These are phyloP conservation scores for Scyliorhinus canicula DNA, from an alignment of 2,797 vertebrate genomes.

Conservation along the genomic window DNA sequence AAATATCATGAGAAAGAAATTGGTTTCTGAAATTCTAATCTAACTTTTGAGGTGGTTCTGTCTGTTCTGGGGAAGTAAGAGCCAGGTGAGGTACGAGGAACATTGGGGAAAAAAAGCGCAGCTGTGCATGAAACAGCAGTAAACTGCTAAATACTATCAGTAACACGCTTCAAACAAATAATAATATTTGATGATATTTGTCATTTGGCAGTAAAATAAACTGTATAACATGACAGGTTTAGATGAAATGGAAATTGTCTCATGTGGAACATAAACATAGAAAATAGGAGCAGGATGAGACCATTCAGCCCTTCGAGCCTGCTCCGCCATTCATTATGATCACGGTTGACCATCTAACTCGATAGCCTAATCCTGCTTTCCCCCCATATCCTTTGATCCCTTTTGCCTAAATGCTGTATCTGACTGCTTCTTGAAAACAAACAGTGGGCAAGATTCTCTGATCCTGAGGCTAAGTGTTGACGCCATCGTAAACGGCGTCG, in stretches of 20 bases:
- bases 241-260: not conserved
- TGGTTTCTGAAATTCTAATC: not conserved
- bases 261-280: not conserved
- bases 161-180: not conserved
- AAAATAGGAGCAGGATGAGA: too few relatives aligned
- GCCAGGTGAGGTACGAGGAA: not conserved
- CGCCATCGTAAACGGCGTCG: too few relatives aligned
- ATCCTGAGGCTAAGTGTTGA: too few relatives aligned
- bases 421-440: too few relatives aligned
- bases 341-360: too few relatives aligned
- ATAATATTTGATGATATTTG: not conserved
- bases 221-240: not conserved
- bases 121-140: not conserved
- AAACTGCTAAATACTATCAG: not conserved
- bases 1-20: not conserved
- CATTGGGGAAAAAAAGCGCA: too few relatives aligned
- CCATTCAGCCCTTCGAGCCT: too few relatives aligned
- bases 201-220: not conserved
- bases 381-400: too few relatives aligned
- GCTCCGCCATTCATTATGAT: too few relatives aligned
- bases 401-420: too few relatives aligned
- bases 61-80: not conserved
- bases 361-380: too few relatives aligned
- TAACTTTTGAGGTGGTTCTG: not conserved
- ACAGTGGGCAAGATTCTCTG: too few relatives aligned